A percentile compares a stretch with the other conserved stretches of the same genome.
Evolutionary conservation across 2,888 invertebrate genomes (phyloP).

Genomic region (Oscheius sp.): DNA sequence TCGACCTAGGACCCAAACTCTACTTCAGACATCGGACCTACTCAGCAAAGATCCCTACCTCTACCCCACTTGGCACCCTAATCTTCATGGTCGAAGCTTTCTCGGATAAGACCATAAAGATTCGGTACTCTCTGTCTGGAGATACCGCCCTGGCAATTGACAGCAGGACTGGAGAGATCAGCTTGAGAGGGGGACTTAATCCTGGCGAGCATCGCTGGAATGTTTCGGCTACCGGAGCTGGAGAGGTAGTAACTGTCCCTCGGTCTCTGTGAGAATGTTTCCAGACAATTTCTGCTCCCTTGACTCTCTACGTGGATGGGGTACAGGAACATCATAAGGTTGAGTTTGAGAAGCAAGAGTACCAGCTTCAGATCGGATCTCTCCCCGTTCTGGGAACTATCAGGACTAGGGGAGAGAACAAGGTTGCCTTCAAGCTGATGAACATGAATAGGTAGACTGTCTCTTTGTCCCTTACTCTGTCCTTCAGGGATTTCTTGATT

Average conservation of each 20-base stretch:
- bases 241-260: conserved; percentile 33
- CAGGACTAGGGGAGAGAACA: conserved; percentile 40
- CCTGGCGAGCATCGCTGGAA: conserved; percentile 45
- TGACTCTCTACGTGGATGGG: conserved; percentile 42
- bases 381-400: conserved; percentile 51
- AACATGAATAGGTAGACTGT: conserved; percentile 52
- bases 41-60: conserved; percentile 44
- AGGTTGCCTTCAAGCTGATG: conserved; percentile 46
- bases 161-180: conserved; percentile 47
- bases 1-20: conserved; percentile 48
- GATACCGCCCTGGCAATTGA: conserved; percentile 50
- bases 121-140: conserved; percentile 45
- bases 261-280: conserved; percentile 3
- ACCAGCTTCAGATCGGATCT: conserved; percentile 51
- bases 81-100: conserved; percentile 45
- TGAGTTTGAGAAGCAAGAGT: conserved; percentile 53
- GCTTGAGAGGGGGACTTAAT: conserved; percentile 41
- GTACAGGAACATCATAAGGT: conserved; percentile 39
- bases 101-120: conserved; percentile 43
- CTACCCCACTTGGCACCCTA: conserved; percentile 48
- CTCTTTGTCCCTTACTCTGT: background rate
- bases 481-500: conserved; percentile 53
- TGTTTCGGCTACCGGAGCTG: conserved; percentile 55
- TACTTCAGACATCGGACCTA: conserved; percentile 59
- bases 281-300: conserved; percentile 44